Evolutionary conservation across 2,797 vertebrate genomes (phyloP).

Genomic region (Threskiornis aethiopicus): DNA sequence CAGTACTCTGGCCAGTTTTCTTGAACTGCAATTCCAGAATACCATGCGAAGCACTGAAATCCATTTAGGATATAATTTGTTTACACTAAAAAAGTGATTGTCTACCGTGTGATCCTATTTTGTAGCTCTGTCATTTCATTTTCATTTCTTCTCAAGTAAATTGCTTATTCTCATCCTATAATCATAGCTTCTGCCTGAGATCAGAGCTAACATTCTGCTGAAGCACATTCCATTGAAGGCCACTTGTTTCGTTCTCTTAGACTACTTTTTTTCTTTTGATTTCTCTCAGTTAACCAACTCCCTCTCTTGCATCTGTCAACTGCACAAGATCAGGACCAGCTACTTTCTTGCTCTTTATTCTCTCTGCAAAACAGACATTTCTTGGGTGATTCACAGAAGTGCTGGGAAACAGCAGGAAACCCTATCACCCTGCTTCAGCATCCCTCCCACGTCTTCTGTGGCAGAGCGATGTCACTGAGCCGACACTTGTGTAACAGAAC

Average conservation of each 20-base stretch:
- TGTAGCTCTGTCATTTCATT: background rate
- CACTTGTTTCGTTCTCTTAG: background rate
- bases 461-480: background rate
- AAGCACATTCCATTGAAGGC: background rate
- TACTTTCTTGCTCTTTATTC: background rate
- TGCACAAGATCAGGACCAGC: background rate
- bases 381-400: background rate
- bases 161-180: background rate
- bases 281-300: background rate
- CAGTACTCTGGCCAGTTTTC: background rate
- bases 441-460: accelerated
- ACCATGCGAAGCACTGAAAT: background rate
- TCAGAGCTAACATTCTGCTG: background rate
- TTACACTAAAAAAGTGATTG: background rate
- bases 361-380: background rate
- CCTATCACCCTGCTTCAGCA: background rate
- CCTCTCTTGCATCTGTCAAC: background rate
- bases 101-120: background rate
- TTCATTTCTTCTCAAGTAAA: background rate
- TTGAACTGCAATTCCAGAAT: background rate
- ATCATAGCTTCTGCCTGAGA: background rate
- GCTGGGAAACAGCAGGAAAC: background rate
- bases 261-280: background rate
- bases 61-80: background rate
- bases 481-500: accelerated